Percentiles rank a stretch among this genome's conserved stretches.
Evolutionary conservation across 2,888 invertebrate genomes (phyloP).

Genomic region (Cataglyphis altisquamis): DNA sequence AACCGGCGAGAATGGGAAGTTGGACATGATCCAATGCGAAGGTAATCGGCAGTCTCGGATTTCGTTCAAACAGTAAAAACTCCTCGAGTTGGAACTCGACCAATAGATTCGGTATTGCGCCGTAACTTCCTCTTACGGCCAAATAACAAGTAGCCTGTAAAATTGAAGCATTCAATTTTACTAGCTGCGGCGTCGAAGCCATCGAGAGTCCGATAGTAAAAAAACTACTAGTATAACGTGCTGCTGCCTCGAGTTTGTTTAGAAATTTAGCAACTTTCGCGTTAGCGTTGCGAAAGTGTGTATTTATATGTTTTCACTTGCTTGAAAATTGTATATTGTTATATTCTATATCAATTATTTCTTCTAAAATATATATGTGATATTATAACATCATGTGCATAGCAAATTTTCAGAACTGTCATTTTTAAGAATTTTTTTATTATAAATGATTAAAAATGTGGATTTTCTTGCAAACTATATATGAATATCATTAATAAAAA

Average conservation of each 20-base stretch:
- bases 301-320: no score
- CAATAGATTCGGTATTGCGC: conserved; percentile 76
- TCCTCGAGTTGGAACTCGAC: conserved; percentile 77
- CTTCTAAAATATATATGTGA: neutral
- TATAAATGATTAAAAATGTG: neutral
- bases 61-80: conserved; percentile 78
- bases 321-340: no score
- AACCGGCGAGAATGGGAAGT: conserved; percentile 80
- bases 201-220: conserved; percentile 3
- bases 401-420: neutral
- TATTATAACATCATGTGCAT: neutral
- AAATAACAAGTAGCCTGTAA: conserved; percentile 75
- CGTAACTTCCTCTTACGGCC: conserved; percentile 66
- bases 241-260: no score
- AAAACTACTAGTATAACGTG: neutral
- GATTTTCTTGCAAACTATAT: neutral
- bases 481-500: neutral
- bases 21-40: conserved; percentile 81
- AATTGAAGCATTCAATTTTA: conserved; percentile 65
- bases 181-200: conserved; percentile 47
- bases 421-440: neutral
- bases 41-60: conserved; percentile 79
- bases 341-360: neutral
- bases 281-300: no score
- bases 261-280: no score